A percentile compares a stretch with the other conserved stretches of the same genome.
These are phyloP conservation scores for Canis aureus DNA, from an alignment of 2,113 vertebrate species.

Conservation along the genomic window DNA sequence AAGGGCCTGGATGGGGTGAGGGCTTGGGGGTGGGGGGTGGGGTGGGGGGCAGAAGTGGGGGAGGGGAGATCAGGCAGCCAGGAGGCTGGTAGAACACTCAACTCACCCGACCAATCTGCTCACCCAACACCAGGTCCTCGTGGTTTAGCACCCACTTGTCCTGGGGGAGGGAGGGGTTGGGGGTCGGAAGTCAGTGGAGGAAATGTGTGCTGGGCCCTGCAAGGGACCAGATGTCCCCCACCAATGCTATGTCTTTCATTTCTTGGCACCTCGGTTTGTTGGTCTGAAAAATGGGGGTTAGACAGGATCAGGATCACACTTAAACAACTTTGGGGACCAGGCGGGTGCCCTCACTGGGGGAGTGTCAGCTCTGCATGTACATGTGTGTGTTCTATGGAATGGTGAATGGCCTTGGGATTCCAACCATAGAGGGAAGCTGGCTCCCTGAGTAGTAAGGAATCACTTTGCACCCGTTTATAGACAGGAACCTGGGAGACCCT, in stretches of 20 bases:
- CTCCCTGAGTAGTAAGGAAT: background rate
- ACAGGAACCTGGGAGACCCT: background rate
- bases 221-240: background rate
- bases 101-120: conserved; percentile 95
- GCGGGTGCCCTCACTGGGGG: background rate
- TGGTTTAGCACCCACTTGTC: conserved; percentile 98
- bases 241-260: background rate
- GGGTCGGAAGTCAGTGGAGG: background rate
- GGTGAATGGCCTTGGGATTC: background rate
- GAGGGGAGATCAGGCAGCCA: background rate
- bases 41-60: accelerated
- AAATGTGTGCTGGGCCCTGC: background rate
- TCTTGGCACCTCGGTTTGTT: background rate
- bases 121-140: conserved; percentile 94
- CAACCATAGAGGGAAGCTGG: background rate
- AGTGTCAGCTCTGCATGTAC: background rate
- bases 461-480: accelerated
- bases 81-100: background rate
- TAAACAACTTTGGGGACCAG: background rate
- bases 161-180: conserved; percentile 80
- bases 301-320: background rate
- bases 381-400: background rate
- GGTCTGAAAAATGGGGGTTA: background rate
- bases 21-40: too few relatives aligned
- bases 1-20: background rate